Evolutionary conservation across 2,888 invertebrate genomes (phyloP).

Genomic region (Ischnus inquisitorius): DNA sequence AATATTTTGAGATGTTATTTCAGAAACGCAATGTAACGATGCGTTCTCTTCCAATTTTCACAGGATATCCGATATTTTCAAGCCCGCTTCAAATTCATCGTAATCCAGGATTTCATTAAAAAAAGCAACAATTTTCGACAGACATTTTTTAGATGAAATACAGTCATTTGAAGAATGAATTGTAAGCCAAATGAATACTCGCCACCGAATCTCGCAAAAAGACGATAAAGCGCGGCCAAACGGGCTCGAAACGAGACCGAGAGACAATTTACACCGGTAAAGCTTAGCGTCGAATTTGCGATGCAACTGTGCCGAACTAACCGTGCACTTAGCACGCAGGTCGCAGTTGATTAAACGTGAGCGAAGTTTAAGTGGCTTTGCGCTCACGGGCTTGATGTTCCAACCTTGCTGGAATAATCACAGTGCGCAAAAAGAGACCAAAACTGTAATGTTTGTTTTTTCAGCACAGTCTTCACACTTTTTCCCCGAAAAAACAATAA

Average conservation of each 20-base stretch:
- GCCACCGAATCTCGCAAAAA: not conserved
- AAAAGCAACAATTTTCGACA: not conserved
- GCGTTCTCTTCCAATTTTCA: no score
- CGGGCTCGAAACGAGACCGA: not conserved
- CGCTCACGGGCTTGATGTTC: constrained; percentile 49
- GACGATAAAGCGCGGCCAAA: not conserved
- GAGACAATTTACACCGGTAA: constrained; percentile 12
- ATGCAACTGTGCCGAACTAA: constrained; percentile 28
- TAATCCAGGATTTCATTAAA: no score
- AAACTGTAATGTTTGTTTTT: constrained; percentile 22
- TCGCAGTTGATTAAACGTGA: constrained; percentile 49
- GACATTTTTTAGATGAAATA: not conserved
- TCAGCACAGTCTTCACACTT: constrained; percentile 9
- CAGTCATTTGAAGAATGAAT: not conserved
- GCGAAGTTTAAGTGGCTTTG: constrained; percentile 56
- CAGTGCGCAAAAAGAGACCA: constrained; percentile 27
- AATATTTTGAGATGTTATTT: no score
- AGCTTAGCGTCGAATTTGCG: constrained; percentile 23
- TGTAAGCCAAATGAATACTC: not conserved
- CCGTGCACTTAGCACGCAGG: constrained; percentile 49
- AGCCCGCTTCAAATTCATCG: no score
- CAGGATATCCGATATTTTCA: no score
- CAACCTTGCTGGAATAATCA: constrained; percentile 28
- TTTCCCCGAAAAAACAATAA: not conserved
- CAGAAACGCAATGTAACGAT: no score